Conservation (phyloP, 2,113 vertebrate genomes). For the human region GRCh38 chr11:29022501-29023000, state of each 20-base stretch:
- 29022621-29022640: background rate
- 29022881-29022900: background rate
- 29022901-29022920: background rate
- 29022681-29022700: background rate
- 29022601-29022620: background rate
- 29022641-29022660: background rate
- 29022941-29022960: background rate
- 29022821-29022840: background rate
- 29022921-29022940: background rate
- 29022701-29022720: background rate
- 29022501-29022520: background rate
- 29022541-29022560: background rate
- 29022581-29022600: background rate
- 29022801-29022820: background rate
- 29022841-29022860: background rate
- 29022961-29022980: accelerated
- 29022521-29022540: background rate
- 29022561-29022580: background rate
- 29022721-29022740: background rate
- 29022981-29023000: background rate
- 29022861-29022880: background rate
- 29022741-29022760: conserved; percentile 22
- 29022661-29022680: background rate
- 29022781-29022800: background rate
- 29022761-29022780: background rate